Conservation (phyloP, 2,888 invertebrate genomes). For the Leptodirus hochenwartii region DNA sequence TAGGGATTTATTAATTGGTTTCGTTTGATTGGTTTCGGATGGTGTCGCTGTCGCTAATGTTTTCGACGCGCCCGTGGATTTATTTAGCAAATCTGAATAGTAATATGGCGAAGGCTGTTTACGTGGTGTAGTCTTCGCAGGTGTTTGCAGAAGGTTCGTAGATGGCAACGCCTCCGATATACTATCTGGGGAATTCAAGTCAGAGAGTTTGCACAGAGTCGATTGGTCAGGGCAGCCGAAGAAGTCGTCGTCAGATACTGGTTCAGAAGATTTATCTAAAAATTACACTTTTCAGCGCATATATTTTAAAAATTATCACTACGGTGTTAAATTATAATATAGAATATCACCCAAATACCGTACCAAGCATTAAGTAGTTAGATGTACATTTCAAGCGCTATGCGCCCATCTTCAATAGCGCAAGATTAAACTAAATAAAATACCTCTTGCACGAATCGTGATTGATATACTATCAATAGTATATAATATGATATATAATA, state of each 20-base stretch:
- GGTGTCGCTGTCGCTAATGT: constrained; percentile 8
- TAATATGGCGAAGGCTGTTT: constrained; percentile 70
- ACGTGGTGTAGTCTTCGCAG: constrained; percentile 34
- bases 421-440: no score
- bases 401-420: no score
- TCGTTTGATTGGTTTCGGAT: constrained; percentile 7
- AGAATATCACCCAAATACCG: no score
- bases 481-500: no score
- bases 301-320: no score
- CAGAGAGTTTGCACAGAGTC: constrained; percentile 27
- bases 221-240: constrained; percentile 21
- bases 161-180: constrained; percentile 32
- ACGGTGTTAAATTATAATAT: no score
- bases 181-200: constrained; percentile 51
- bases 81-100: constrained; percentile 61
- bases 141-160: constrained; percentile 29
- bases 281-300: no score
- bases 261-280: constrained; percentile 27
- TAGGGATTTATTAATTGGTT: constrained; percentile 8
- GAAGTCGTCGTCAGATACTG: constrained; percentile 27
- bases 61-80: constrained; percentile 20
- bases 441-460: no score
- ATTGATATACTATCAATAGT: no score
- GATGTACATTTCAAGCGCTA: no score
- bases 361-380: no score